phyloP scores from a whole-genome alignment of 2,888 invertebrate species.

The Hedychridium roseum region DNA sequence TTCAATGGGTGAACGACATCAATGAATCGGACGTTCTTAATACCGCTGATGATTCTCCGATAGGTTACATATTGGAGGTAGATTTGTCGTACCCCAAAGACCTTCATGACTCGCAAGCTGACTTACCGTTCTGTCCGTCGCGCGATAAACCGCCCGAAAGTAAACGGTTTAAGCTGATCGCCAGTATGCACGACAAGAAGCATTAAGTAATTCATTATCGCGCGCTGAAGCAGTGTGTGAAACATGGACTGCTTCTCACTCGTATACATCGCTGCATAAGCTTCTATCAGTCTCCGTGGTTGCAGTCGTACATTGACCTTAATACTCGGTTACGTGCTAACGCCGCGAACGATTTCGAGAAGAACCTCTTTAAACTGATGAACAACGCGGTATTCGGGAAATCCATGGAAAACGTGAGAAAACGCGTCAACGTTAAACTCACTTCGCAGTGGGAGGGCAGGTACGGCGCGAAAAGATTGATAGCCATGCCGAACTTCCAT shows the following conservation, averaged over 20 bases:
- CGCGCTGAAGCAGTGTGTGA: conserved; percentile 45
- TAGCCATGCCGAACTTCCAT: conserved; percentile 47
- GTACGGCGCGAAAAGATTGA: conserved; percentile 35
- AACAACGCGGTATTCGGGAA: conserved; percentile 30
- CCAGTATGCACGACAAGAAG: conserved; percentile 35
- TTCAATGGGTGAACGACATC: conserved; percentile 27
- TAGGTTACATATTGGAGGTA: conserved; percentile 38
- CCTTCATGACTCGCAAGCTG: conserved; percentile 47
- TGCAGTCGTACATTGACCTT: conserved; percentile 34
- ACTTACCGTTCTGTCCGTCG: conserved; percentile 48
- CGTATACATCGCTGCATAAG: conserved; percentile 44
- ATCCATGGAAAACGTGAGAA: conserved; percentile 13
- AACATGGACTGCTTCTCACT: conserved; percentile 29
- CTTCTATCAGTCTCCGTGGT: conserved; percentile 49
- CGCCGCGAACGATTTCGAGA: conserved; percentile 22
- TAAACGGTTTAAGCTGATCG: conserved; percentile 34
- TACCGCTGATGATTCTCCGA: conserved; percentile 8
- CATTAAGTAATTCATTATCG: conserved; percentile 52
- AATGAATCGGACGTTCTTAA: conserved; percentile 8
- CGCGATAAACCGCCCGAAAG: conserved; percentile 25
- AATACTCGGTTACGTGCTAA: conserved; percentile 48
- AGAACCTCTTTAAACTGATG: conserved; percentile 27
- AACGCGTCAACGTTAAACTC: conserved; percentile 22
- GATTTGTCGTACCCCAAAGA: conserved; percentile 30
- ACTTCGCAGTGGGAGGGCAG: not conserved